A percentile compares a stretch with the other conserved stretches of the same genome.
Evolutionary conservation across 2,888 invertebrate genomes (phyloP).

Genomic region (Argyra leucocephala): DNA sequence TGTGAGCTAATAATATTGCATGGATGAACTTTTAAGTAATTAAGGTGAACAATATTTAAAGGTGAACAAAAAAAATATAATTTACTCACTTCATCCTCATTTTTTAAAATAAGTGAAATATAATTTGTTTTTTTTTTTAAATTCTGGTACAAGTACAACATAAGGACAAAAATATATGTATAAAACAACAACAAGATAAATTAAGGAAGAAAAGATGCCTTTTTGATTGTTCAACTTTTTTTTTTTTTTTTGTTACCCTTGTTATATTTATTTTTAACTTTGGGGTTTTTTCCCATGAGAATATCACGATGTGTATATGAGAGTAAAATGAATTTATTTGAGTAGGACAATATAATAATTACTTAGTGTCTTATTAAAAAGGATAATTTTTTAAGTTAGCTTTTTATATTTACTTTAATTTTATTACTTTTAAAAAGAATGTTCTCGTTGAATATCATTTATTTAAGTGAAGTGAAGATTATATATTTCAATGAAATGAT

Average conservation of each 20-base stretch:
- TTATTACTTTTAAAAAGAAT: background rate
- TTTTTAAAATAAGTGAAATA: too few relatives aligned
- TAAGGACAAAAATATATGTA: too few relatives aligned
- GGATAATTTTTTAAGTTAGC: background rate
- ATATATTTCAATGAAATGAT: background rate
- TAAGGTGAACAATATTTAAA: background rate
- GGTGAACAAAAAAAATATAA: background rate
- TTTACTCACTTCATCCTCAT: background rate
- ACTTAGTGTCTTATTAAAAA: background rate
- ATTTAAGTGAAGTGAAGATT: background rate
- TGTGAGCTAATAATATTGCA: background rate
- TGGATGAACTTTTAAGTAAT: background rate
- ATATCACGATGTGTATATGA: background rate
- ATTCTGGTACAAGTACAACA: too few relatives aligned
- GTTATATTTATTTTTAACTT: background rate
- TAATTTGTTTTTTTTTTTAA: too few relatives aligned
- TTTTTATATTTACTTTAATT: background rate
- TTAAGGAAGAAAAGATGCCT: too few relatives aligned
- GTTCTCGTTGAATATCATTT: background rate
- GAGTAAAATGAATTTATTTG: background rate
- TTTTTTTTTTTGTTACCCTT: background rate
- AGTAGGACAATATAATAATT: constrained; percentile 2
- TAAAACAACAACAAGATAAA: too few relatives aligned
- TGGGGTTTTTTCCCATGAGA: background rate
- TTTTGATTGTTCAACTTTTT: too few relatives aligned